These are phyloP conservation scores for Nymphalis urticae DNA, from an alignment of 2,888 invertebrate genomes.

Conservation along the genomic window DNA sequence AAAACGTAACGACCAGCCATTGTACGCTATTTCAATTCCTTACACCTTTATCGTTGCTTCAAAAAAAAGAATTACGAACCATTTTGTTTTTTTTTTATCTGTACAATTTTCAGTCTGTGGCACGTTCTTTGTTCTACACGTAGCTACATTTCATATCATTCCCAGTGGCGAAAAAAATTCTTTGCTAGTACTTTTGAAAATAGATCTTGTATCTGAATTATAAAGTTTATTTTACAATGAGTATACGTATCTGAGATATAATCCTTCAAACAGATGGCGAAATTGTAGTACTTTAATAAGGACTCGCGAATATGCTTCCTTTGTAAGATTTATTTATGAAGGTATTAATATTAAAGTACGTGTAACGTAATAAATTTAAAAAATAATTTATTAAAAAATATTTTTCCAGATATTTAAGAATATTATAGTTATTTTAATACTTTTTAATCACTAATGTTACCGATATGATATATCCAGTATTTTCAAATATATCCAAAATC, in stretches of 20 bases:
- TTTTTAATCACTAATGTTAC: too few species aligned
- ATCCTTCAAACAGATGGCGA: constrained; percentile 23
- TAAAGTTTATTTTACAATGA: constrained; percentile 14
- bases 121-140: constrained; percentile 32
- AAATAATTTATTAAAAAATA: too few species aligned
- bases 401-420: too few species aligned
- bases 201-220: neutral
- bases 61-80: neutral
- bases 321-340: constrained; percentile 12
- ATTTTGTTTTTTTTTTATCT: constrained; percentile 22
- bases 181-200: neutral
- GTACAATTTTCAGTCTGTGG: constrained; percentile 30
- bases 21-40: constrained; percentile 8
- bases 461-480: too few species aligned
- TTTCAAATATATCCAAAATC: too few species aligned
- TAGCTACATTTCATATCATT: constrained; percentile 32
- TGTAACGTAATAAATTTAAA: neutral
- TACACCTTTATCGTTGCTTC: constrained; percentile 16
- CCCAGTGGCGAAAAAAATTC: constrained; percentile 29
- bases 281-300: constrained; percentile 36
- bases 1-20: constrained; percentile 1
- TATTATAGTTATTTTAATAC: too few species aligned
- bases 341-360: neutral
- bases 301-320: constrained; percentile 23
- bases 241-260: constrained; percentile 7